These are phyloP conservation scores for Megalonaias nervosa DNA, from an alignment of 1,140 invertebrate species.

Conservation along the genomic window DNA sequence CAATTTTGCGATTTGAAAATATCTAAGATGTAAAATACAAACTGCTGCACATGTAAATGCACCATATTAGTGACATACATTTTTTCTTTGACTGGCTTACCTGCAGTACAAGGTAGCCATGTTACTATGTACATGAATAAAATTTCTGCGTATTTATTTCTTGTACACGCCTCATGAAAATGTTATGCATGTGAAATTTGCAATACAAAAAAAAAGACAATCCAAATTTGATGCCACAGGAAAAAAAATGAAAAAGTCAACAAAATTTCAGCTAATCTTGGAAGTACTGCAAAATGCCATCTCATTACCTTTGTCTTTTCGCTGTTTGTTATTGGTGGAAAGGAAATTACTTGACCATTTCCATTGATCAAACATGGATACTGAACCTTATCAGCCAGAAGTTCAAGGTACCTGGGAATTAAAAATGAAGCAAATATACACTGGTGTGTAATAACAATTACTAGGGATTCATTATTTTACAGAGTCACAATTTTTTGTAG, in stretches of 20 bases:
- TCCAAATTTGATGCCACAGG: background rate
- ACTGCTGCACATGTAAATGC: no score
- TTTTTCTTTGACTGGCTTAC: no score
- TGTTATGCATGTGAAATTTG: no score
- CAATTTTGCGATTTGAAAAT: no score
- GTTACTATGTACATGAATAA: no score
- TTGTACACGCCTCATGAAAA: no score
- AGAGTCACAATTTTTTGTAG: background rate
- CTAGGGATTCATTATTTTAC: background rate
- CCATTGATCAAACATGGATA: slow-evolving; percentile 82
- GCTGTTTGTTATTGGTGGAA: slow-evolving; percentile 88
- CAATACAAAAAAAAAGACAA: background rate
- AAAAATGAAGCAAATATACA: slow-evolving; percentile 14
- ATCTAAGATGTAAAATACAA: no score
- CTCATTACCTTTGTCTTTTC: slow-evolving; percentile 81
- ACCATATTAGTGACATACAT: no score
- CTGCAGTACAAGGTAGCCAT: no score
- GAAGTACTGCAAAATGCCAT: background rate
- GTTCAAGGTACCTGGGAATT: slow-evolving; percentile 78
- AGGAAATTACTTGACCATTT: slow-evolving; percentile 80
- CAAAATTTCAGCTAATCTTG: background rate
- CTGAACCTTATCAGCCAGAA: slow-evolving; percentile 81
- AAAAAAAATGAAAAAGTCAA: background rate
- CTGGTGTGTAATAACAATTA: background rate
- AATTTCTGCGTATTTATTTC: no score